Evolutionary conservation across 2,888 invertebrate genomes (phyloP).

Genomic region (Yponomeuta cagnagella): DNA sequence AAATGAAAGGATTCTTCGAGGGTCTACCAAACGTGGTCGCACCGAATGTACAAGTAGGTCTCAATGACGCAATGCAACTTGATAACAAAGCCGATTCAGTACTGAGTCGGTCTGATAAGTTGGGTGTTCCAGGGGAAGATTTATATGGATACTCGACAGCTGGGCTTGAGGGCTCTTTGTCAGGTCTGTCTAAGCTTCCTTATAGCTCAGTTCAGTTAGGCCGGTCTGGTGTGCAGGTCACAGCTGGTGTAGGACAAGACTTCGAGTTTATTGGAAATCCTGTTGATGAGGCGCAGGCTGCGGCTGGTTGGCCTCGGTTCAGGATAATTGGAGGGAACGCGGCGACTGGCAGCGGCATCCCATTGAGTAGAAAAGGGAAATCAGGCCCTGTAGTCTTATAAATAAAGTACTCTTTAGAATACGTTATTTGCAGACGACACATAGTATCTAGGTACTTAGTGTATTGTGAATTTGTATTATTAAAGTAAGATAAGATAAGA

Average conservation of each 20-base stretch:
- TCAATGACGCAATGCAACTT: background rate
- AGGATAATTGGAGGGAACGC: constrained; percentile 56
- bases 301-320: constrained; percentile 27
- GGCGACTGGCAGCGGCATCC: constrained; percentile 54
- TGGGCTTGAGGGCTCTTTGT: background rate
- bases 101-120: background rate
- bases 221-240: background rate
- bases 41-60: background rate
- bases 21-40: background rate
- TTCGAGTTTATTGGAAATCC: background rate
- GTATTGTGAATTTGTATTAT: background rate
- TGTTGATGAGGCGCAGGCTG: background rate
- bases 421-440: too few species aligned
- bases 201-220: background rate
- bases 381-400: background rate
- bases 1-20: background rate
- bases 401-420: background rate
- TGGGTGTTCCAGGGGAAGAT: background rate
- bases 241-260: background rate
- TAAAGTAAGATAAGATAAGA: background rate
- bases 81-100: background rate
- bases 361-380: constrained; percentile 27
- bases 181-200: background rate
- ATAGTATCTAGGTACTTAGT: background rate
- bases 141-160: background rate